Evolutionary conservation across 2,113 vertebrate species (phyloP).

Genomic region (Pelodiscus sinensis): DNA sequence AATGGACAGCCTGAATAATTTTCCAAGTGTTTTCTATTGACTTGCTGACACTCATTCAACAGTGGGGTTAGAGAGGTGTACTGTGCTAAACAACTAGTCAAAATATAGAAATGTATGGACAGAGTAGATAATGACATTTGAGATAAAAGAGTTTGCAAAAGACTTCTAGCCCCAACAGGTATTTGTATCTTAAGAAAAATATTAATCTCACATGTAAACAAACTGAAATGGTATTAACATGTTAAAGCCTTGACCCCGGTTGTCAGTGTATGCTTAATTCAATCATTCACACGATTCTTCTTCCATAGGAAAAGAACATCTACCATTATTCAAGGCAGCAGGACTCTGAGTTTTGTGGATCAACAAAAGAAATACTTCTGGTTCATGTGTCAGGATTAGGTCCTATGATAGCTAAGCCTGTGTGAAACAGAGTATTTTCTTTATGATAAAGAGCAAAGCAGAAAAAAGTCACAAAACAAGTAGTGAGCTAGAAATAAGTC

Average conservation of each 20-base stretch:
- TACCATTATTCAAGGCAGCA: not conserved
- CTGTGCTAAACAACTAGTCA: not conserved
- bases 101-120: accelerated
- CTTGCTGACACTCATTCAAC: accelerated
- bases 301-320: not conserved
- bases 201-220: not conserved
- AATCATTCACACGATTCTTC: not conserved
- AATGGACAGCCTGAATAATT: not conserved
- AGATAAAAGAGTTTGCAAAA: not conserved
- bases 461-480: conserved; percentile 28
- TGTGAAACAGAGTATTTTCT: not conserved
- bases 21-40: not conserved
- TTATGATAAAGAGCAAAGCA: not conserved
- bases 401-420: not conserved
- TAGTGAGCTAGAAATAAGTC: conserved; percentile 79
- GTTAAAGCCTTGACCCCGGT: not conserved
- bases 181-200: not conserved
- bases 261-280: accelerated
- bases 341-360: not conserved
- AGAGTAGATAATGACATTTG: not conserved
- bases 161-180: not conserved
- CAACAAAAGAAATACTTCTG: not conserved
- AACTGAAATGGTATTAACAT: not conserved
- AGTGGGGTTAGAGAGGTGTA: not conserved
- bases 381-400: not conserved